Evolutionary conservation across 2,888 invertebrate genomes (phyloP).

Genomic region (Cheilosia grossa): DNA sequence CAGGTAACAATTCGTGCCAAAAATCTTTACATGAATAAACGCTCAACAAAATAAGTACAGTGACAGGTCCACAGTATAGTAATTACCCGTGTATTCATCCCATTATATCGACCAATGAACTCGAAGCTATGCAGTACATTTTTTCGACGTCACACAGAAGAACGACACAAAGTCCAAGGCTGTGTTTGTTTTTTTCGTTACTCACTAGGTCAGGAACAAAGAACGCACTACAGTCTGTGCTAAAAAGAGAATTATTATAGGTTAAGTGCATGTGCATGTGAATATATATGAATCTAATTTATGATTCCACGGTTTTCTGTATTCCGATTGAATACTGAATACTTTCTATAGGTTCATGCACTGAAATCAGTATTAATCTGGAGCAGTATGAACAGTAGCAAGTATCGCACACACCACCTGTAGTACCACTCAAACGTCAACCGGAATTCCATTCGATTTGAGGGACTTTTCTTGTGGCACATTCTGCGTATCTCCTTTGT

Average conservation of each 20-base stretch:
- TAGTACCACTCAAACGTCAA: too few relatives aligned
- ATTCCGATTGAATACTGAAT: too few relatives aligned
- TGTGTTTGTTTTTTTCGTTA: too few relatives aligned
- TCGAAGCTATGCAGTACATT: neutral
- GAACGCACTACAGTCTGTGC: conserved; percentile 14
- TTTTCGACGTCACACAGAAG: conserved; percentile 12
- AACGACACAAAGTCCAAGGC: conserved; percentile 12
- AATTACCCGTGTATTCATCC: conserved; percentile 2
- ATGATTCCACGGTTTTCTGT: neutral
- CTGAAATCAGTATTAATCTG: too few relatives aligned
- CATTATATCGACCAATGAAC: conserved; percentile 24
- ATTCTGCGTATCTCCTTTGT: neutral
- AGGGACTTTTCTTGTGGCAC: conserved; percentile 6
- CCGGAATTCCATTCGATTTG: too few relatives aligned
- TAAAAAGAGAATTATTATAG: neutral
- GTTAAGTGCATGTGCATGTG: neutral
- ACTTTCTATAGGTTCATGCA: too few relatives aligned
- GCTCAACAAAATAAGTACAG: neutral
- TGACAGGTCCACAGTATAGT: neutral
- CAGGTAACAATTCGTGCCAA: neutral
- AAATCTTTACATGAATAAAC: conserved; percentile 6
- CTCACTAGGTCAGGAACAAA: conserved; percentile 45
- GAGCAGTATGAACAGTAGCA: too few relatives aligned
- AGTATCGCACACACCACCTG: too few relatives aligned
- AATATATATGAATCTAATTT: neutral